Percentiles rank a stretch among this genome's conserved stretches.
Evolutionary conservation across 2,797 vertebrate genomes (phyloP).

Genomic region (Tragopan temminckii): DNA sequence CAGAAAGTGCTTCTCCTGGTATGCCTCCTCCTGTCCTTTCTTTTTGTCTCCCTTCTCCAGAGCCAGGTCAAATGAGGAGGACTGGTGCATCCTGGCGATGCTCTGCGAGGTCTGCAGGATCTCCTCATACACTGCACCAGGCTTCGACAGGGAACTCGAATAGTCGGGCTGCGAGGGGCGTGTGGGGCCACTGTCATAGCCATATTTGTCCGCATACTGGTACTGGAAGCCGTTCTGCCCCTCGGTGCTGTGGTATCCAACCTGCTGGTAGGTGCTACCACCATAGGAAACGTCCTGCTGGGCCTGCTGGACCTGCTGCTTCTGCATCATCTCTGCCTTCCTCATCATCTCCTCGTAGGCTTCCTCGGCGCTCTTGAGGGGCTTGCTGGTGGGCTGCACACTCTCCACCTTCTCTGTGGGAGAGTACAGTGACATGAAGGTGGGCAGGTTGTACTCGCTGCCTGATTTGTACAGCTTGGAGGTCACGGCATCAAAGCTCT

Average conservation of each 20-base stretch:
- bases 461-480: conserved; percentile 96
- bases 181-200: conserved; percentile 72
- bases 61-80: conserved; percentile 80
- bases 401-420: conserved; percentile 90
- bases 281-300: conserved; percentile 80
- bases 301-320: conserved; percentile 83
- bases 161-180: conserved; percentile 80
- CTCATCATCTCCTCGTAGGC: conserved; percentile 99
- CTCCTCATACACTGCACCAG: conserved; percentile 91
- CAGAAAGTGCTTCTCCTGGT: conserved; percentile 90
- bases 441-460: conserved; percentile 97
- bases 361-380: conserved; percentile 97
- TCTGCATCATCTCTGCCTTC: conserved; percentile 96
- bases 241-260: conserved; percentile 77
- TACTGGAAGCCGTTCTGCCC: conserved; percentile 85
- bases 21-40: conserved; percentile 50
- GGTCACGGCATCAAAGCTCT: conserved; percentile 91
- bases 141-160: conserved; percentile 82
- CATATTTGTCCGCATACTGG: conserved; percentile 87
- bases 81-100: conserved; percentile 83
- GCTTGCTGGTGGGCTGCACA: conserved; percentile 88
- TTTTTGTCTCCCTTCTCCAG: conserved; percentile 76
- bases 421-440: conserved; percentile 97
- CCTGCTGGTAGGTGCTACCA: conserved; percentile 78
- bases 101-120: conserved; percentile 89